Evolutionary conservation across 2,797 vertebrate genomes (phyloP).

Genomic region (Hemitrygon akajei): DNA sequence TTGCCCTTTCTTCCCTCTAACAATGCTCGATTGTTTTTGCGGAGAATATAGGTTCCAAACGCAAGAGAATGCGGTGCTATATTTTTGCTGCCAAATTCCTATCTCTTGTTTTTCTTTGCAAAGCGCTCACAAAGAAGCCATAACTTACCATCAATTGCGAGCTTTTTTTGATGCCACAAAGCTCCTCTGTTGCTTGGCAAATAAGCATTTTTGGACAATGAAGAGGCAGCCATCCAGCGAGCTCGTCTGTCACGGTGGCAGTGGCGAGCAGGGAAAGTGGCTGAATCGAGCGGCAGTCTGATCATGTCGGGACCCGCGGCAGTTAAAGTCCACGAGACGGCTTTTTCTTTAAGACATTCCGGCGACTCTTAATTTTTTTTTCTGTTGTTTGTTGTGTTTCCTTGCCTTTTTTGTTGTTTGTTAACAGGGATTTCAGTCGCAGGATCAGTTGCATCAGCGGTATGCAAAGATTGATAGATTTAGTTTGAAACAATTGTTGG

Average conservation of each 20-base stretch:
- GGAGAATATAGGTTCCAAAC: conserved; percentile 59
- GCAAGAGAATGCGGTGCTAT: conserved; percentile 58
- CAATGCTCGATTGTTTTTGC: conserved; percentile 82
- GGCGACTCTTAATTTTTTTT: not conserved
- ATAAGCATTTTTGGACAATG: conserved; percentile 38
- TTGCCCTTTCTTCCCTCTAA: conserved; percentile 78
- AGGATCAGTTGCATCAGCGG: conserved; percentile 70
- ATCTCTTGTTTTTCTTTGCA: conserved; percentile 29
- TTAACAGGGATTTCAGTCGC: conserved; percentile 47
- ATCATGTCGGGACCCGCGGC: not conserved
- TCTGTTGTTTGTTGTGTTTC: not conserved
- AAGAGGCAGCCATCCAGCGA: not conserved
- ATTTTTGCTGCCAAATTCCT: conserved; percentile 32
- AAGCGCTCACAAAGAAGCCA: conserved; percentile 26
- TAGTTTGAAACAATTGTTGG: conserved; percentile 74
- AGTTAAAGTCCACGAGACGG: not conserved
- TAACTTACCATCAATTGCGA: conserved; percentile 35
- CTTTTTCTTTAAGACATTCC: not conserved
- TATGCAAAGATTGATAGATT: conserved; percentile 87
- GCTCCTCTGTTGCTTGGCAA: conserved; percentile 31
- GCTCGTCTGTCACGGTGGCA: conserved; percentile 9
- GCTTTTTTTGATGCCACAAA: conserved; percentile 28
- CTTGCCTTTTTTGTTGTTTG: not conserved
- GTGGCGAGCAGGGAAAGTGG: not conserved
- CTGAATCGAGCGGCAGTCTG: not conserved